Evolutionary conservation across 1,140 invertebrate species (phyloP).

Genomic region (Apis dorsata): DNA sequence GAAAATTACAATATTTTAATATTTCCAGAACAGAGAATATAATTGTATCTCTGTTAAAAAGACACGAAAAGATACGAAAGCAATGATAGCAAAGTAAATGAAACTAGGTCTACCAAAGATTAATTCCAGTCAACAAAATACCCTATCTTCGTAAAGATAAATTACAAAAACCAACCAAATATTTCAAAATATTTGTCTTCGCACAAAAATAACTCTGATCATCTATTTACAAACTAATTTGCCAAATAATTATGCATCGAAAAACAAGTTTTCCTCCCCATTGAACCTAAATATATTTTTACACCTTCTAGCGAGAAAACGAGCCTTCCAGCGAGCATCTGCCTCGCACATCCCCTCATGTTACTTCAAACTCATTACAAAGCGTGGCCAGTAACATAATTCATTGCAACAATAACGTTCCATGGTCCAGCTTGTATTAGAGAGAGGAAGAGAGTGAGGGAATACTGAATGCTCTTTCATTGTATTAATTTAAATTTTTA

Average conservation of each 20-base stretch:
- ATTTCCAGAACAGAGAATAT: background rate
- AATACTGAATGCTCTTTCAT: slow-evolving; percentile 33
- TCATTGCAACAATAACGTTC: slow-evolving; percentile 37
- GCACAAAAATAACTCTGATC: background rate
- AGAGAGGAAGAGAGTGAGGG: background rate
- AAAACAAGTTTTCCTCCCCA: background rate
- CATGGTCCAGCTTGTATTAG: background rate
- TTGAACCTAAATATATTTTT: background rate
- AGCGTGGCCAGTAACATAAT: slow-evolving; percentile 18
- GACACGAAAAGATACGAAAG: background rate
- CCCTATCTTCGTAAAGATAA: background rate
- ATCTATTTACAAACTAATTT: background rate
- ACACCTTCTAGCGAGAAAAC: background rate
- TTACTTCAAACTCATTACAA: slow-evolving; percentile 4
- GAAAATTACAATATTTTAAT: background rate
- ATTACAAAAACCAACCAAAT: background rate
- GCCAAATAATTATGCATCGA: background rate
- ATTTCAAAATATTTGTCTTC: background rate
- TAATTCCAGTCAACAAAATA: background rate
- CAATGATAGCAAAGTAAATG: background rate
- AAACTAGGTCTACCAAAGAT: background rate
- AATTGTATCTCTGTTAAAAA: background rate
- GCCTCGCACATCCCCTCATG: background rate
- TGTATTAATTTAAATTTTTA: slow-evolving; percentile 38
- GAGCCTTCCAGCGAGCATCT: background rate